These are phyloP conservation scores for Tortrix viridana DNA, from an alignment of 2,888 invertebrate genomes.

Conservation along the genomic window DNA sequence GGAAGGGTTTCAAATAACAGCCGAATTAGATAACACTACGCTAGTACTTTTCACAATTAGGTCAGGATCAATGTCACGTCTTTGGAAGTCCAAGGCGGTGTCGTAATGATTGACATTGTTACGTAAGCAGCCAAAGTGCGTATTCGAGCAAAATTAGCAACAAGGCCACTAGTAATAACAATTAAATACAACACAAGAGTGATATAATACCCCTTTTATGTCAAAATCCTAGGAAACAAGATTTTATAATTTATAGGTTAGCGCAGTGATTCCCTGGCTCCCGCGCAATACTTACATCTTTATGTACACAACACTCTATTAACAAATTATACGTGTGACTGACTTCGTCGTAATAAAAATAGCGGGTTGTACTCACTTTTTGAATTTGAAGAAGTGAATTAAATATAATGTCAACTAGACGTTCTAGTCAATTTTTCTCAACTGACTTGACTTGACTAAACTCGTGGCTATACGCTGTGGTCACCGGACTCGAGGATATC, in stretches of 20 bases:
- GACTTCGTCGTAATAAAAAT: conserved; percentile 26
- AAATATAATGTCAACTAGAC: conserved; percentile 36
- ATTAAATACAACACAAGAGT: conserved; percentile 4
- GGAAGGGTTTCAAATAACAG: neutral
- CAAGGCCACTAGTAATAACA: conserved; percentile 23
- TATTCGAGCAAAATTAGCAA: conserved; percentile 22
- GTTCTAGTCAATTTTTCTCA: conserved; percentile 24
- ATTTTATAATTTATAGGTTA: conserved; percentile 27
- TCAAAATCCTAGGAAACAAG: neutral
- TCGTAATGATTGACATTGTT: conserved; percentile 68
- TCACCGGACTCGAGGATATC: conserved; percentile 46
- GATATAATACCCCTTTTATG: neutral
- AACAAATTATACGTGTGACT: neutral
- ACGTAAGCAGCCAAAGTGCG: conserved; percentile 67
- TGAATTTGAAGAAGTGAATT: conserved; percentile 36
- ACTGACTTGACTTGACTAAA: conserved; percentile 28
- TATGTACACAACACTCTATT: neutral
- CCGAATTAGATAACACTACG: conserved; percentile 19
- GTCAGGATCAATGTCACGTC: conserved; percentile 80
- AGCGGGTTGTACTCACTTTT: conserved; percentile 43
- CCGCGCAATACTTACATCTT: conserved; percentile 1
- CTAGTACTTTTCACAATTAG: conserved; percentile 29
- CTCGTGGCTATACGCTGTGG: conserved; percentile 45
- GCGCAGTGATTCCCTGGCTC: conserved; percentile 10
- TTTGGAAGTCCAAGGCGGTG: conserved; percentile 64